Evolutionary conservation across 2,113 vertebrate species (phyloP), one percentile per base, ranked within the genome.

Genomic region (Steatornis caripensis): DNA sequence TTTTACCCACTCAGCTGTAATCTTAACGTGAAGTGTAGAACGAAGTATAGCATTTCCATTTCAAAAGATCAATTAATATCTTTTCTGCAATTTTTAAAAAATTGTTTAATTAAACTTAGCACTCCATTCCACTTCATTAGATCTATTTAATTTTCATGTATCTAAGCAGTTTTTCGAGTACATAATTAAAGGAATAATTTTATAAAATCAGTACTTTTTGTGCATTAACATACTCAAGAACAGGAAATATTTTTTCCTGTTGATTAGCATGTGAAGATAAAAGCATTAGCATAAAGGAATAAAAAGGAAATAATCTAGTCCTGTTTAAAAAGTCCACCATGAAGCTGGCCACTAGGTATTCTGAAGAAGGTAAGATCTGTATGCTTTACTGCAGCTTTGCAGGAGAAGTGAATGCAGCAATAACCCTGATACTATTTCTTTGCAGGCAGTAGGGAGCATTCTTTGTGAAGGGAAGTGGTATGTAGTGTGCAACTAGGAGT

Each of bases 101-200:
- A 76, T 84, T 95, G 96, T 95, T 46, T 97, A 97, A 97, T 96
- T 97, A 97, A 97, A 97, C 92, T 96, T 96, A 94, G 64, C 93
- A 93, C 94, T 91, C 82, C 53, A 87, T 96, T 96, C 84, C 96
- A 93, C 86, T 97, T 95, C 94, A 90, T 96, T 96, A 96, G 94
- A 78, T 96, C 94, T 87, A 37, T 94, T 95, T 96, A 94, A 87
- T 97, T 97, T 97, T 94, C 86, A 82, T 75, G 61, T 87, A 84
- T 94, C 90, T 95, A 93, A 97, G 94, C 89, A 95, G 51, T 94
- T 96, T 89, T 91, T 93, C 90, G 66, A 93, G 77, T 87, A 87
- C 51, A 37, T 95, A 94, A 97, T 97, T 97, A 94, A 97, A 96
- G 96, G 43, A 96, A 94, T 72, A 90, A 55, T 95, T 95, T 96